Conservation (phyloP, 2,797 vertebrate genomes). For the Acipenser ruthenus region DNA sequence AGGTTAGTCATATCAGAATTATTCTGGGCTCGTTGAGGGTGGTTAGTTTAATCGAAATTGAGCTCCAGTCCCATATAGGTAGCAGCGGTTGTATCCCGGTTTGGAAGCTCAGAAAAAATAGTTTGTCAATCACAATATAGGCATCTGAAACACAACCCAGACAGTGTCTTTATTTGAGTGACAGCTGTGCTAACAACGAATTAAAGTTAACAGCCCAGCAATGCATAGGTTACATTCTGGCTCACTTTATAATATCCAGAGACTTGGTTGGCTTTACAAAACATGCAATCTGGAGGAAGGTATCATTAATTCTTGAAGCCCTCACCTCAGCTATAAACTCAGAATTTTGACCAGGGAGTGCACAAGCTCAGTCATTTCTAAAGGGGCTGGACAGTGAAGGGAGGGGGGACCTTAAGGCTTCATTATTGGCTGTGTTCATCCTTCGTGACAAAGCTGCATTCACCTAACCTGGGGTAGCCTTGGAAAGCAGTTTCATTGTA, state of each 20-base stretch:
- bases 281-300: no score
- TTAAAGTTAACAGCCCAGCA: background rate
- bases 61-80: background rate
- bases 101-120: background rate
- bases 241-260: background rate
- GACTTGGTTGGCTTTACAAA: no score
- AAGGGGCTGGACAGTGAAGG: no score
- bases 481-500: no score
- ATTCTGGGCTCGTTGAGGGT: background rate
- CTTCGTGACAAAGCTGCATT: no score
- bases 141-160: background rate
- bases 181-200: background rate
- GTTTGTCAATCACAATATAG: background rate
- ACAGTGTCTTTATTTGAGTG: background rate
- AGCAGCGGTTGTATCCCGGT: background rate
- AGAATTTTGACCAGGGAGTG: no score
- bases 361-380: no score
- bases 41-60: background rate
- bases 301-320: no score
- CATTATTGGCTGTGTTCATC: no score
- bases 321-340: no score
- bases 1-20: background rate
- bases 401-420: no score
- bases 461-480: no score
- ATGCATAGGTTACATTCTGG: background rate